phyloP scores from a whole-genome alignment of 2,888 invertebrate genomes.

The Osedax fenrisi region DNA sequence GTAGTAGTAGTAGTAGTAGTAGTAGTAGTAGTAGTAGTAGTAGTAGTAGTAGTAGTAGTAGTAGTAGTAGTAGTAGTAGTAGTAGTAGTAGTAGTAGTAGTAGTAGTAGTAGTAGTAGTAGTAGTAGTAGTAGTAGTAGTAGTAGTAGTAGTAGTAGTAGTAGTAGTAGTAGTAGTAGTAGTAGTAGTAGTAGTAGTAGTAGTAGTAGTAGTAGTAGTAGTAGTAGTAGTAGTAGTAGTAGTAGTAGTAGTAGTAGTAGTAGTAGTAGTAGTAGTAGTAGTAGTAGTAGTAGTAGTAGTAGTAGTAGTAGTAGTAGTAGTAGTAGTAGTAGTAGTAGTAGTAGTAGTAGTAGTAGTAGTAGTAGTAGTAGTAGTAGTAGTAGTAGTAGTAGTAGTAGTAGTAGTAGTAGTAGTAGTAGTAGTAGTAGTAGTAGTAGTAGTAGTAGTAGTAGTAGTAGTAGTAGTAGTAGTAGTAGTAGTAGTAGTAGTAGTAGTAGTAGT shows the following conservation, averaged over 20 bases:
- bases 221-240: background rate
- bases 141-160: background rate
- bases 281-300: constrained; percentile 5
- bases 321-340: background rate
- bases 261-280: background rate
- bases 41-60: background rate
- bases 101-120: background rate
- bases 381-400: background rate
- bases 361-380: background rate
- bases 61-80: background rate
- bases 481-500: background rate
- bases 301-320: background rate
- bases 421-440: constrained; percentile 3
- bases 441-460: background rate
- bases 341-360: background rate
- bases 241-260: background rate
- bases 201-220: background rate
- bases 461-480: background rate
- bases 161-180: background rate
- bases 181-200: background rate
- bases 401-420: background rate
- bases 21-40: background rate
- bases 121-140: constrained; percentile 4
- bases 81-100: background rate
- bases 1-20: background rate